phyloP scores from a whole-genome alignment of 2,113 vertebrate genomes.

The Pomatostomus ruficeps region DNA sequence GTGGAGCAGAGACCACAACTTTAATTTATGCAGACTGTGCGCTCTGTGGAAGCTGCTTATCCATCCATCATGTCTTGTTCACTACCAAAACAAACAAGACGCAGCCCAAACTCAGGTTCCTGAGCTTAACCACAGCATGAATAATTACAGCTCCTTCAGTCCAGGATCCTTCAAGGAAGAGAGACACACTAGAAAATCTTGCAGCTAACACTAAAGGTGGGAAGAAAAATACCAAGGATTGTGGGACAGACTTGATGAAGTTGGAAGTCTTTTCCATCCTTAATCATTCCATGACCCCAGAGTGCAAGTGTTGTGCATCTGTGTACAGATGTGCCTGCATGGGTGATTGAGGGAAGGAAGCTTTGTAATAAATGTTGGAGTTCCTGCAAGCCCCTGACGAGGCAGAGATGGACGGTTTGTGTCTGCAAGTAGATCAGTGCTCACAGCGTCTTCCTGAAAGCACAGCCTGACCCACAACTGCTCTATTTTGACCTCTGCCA shows the following conservation, averaged over 20 bases:
- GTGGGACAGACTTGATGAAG: not conserved
- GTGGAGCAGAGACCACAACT: not conserved
- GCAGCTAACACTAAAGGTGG: not conserved
- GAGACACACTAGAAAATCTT: not conserved
- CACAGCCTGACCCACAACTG: not conserved
- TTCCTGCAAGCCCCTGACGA: not conserved
- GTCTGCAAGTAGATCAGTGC: not conserved
- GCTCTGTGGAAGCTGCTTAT: not conserved
- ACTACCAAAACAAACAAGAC: not conserved
- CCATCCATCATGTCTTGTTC: not conserved
- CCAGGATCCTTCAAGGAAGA: not conserved
- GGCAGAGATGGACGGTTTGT: not conserved
- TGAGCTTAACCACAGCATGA: not conserved
- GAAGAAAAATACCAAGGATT: not conserved
- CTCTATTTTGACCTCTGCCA: not conserved
- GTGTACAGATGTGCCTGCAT: fast-evolving
- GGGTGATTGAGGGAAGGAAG: fast-evolving
- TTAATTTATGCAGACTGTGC: not conserved
- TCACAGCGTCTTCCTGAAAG: fast-evolving
- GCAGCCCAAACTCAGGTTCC: not conserved
- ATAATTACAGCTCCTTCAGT: not conserved
- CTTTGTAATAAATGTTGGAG: fast-evolving
- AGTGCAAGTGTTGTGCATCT: not conserved
- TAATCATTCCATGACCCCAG: not conserved
- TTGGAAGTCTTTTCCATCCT: not conserved